Evolutionary conservation across 2,113 vertebrate genomes (phyloP).

Genomic region (Microtus pennsylvanicus): DNA sequence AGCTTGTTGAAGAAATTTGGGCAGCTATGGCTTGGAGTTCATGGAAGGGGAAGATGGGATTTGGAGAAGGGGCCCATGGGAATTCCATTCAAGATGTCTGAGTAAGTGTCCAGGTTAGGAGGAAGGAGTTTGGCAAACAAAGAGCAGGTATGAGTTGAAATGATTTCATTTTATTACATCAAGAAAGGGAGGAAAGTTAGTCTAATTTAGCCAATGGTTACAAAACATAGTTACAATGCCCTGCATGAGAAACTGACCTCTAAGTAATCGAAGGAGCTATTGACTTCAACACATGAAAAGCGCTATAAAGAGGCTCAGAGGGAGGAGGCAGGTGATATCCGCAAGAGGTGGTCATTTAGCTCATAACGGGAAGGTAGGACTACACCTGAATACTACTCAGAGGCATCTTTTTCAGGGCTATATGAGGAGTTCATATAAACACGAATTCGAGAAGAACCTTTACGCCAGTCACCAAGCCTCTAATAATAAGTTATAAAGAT

Average conservation of each 20-base stretch:
- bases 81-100: slow-evolving; percentile 64
- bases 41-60: slow-evolving; percentile 50
- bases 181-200: slow-evolving; percentile 71
- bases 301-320: slow-evolving; percentile 74
- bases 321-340: slow-evolving; percentile 77
- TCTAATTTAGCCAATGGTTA: slow-evolving; percentile 77
- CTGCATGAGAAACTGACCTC: slow-evolving; percentile 75
- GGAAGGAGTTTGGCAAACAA: slow-evolving; percentile 72
- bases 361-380: slow-evolving; percentile 67
- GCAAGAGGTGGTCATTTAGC: slow-evolving; percentile 79
- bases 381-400: neutral
- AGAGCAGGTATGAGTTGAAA: slow-evolving; percentile 72
- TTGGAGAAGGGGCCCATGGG: slow-evolving; percentile 64
- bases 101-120: slow-evolving; percentile 66
- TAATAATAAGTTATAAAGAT: neutral
- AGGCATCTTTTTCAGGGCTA: neutral
- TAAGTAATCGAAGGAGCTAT: slow-evolving; percentile 77
- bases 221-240: slow-evolving; percentile 75
- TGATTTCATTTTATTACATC: slow-evolving; percentile 75
- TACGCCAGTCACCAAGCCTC: neutral
- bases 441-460: neutral
- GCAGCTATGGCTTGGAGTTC: slow-evolving; percentile 51
- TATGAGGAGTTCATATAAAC: neutral
- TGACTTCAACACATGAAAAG: slow-evolving; percentile 69
- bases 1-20: slow-evolving; percentile 55